These are phyloP conservation scores for Hemibagrus wyckioides DNA, from an alignment of 2,113 vertebrate species.

Conservation along the genomic window DNA sequence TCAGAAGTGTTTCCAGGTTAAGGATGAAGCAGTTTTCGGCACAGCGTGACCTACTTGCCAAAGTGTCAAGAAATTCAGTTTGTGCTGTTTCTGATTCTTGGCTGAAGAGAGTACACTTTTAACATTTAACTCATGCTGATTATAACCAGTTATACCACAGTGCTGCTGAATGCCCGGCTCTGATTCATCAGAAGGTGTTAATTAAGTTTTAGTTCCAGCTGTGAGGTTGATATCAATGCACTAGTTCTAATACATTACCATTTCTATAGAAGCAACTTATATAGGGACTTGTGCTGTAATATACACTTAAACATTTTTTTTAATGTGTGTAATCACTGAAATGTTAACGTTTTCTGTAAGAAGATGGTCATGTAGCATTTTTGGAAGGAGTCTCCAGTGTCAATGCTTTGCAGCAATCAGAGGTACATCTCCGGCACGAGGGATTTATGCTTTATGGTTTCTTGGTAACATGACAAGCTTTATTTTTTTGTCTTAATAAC, in stretches of 20 bases:
- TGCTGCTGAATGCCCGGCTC: neutral
- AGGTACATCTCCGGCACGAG: neutral
- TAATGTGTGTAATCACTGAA: neutral
- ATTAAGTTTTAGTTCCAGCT: neutral
- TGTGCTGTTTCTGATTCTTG: too few relatives aligned
- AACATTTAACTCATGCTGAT: neutral
- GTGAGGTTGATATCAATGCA: neutral
- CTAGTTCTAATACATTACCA: neutral
- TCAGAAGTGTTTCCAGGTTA: slow-evolving; percentile 49
- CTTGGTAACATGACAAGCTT: neutral
- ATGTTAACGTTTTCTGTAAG: neutral
- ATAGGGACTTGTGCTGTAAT: neutral
- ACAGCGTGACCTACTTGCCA: neutral
- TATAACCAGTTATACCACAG: neutral
- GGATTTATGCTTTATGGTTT: neutral
- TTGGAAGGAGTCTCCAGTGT: neutral
- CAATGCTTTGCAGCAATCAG: neutral
- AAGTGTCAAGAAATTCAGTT: neutral
- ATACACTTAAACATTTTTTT: neutral
- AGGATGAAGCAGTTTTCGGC: slow-evolving; percentile 50
- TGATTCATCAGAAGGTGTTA: neutral
- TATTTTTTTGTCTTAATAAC: neutral
- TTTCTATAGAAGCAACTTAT: neutral
- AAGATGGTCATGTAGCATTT: neutral
- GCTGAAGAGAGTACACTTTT: neutral